Base-by-base conservation (phyloP, 53 echinoderm and acorn worm genomes). In the Hippasteria phrygiana region DNA sequence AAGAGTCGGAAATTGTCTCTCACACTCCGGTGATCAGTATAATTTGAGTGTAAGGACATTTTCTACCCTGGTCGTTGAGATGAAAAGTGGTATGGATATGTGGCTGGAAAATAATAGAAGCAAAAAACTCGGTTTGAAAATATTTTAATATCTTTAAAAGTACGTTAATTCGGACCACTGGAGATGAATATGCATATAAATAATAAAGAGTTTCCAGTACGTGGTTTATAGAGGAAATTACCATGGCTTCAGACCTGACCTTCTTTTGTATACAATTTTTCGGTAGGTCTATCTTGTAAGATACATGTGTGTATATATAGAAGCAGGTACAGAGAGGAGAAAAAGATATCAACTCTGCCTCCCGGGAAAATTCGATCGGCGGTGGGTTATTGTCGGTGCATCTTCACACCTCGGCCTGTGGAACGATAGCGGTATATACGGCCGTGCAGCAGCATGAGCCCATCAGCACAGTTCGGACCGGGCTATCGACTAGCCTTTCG, bases 311-410 rank as follows among this genome's bases (percentile, higher is more conserved):
- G 50, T 13, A 31, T 32, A 36, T 71, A 13, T 20, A 20, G 16
- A 31, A 47, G 16, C 9, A 20, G 37, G 42, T 10, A 40, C 24
- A 55, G 36, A 55, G 17, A 55, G 0, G 18, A 26, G 37, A 17
- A 36, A 10, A 36, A 59, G 41, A 77, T 77, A 53, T 77, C 77
- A 38, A 77, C 53, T 40, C 2, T 11, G 22, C 51, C 77, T 59
- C 78, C 41, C 24, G 59, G 78, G 59, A 26, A 62, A 78, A 39
- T 78, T 78, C 78, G 78, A 78, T 78, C 55, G 78, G 37, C 35
- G 38, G 55, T 29, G 9, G 38, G 46, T 78, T 38, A 55, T 37
- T 78, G 78, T 78, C 78, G 38, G 42, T 59, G 40, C 62, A 31
- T 78, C 39, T 54, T 55, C 78, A 78, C 78, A 55, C 59, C 78